These are phyloP conservation scores for Microtus oregoni DNA, from an alignment of 2,113 vertebrate genomes.

Conservation along the genomic window DNA sequence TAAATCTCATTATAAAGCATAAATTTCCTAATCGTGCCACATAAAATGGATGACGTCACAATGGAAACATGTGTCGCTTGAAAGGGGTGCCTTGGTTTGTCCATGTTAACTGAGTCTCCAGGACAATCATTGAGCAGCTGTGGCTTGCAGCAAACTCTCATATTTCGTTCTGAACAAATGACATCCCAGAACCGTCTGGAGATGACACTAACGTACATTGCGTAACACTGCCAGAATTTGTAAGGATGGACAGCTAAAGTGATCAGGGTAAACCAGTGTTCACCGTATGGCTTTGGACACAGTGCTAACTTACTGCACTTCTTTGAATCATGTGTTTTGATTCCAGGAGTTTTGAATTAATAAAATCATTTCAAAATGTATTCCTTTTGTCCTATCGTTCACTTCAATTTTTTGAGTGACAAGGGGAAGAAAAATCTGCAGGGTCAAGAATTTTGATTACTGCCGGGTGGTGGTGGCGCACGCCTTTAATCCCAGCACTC, in stretches of 20 bases:
- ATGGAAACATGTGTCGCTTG: background rate
- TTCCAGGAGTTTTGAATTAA: background rate
- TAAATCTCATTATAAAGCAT: background rate
- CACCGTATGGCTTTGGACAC: background rate
- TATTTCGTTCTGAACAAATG: background rate
- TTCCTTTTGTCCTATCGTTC: background rate
- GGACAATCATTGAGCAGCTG: background rate
- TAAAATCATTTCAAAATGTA: background rate
- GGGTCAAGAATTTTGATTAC: background rate
- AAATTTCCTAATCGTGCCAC: background rate
- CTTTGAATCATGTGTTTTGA: background rate
- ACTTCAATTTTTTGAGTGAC: background rate
- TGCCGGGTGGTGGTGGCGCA: background rate
- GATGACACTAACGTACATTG: background rate
- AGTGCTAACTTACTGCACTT: background rate
- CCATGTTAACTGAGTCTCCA: background rate
- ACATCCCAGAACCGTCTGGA: background rate
- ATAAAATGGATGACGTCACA: background rate
- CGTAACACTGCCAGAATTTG: background rate
- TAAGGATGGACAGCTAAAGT: background rate
- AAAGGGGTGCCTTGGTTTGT: background rate
- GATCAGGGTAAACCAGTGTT: background rate
- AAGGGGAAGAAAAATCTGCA: background rate
- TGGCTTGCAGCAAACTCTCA: background rate
- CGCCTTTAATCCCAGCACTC: too few species aligned